phyloP scores from a whole-genome alignment of 2,113 vertebrate genomes.

The Oenanthe melanoleuca region DNA sequence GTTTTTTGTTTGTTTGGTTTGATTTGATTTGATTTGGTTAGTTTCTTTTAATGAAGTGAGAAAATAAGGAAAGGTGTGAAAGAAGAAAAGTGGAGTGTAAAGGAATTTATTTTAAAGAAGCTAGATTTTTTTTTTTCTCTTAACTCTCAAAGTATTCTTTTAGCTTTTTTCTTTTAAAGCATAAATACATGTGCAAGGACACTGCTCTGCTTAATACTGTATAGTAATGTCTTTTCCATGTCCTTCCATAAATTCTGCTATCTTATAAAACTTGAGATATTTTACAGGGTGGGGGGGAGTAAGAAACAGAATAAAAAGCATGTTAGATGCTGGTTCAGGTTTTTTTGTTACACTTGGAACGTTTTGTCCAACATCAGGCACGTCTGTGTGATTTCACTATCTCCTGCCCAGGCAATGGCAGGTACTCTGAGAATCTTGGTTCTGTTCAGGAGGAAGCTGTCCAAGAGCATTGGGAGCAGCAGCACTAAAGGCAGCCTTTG shows the following conservation, averaged over 20 bases:
- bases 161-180: not conserved
- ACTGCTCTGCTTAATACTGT: not conserved
- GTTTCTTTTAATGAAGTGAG: not conserved
- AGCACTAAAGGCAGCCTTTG: not conserved
- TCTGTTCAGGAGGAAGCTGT: not conserved
- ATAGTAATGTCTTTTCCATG: slow-evolving; percentile 52
- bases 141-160: not conserved
- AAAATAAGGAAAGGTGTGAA: not conserved
- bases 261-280: slow-evolving; percentile 25
- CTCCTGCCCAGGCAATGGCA: slow-evolving; percentile 31
- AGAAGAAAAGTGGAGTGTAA: not conserved
- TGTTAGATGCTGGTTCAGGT: not conserved
- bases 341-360: not conserved
- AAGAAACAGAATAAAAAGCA: not conserved
- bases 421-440: slow-evolving; percentile 1
- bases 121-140: not conserved
- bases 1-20: not conserved
- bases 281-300: not conserved
- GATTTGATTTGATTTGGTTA: not conserved
- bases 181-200: not conserved
- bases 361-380: not conserved
- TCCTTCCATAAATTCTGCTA: not conserved
- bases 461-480: slow-evolving; percentile 11
- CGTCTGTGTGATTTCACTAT: slow-evolving; percentile 19
- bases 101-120: not conserved